Conservation (phyloP, 2,888 invertebrate species). For the Onthophagus sagittarius region DNA sequence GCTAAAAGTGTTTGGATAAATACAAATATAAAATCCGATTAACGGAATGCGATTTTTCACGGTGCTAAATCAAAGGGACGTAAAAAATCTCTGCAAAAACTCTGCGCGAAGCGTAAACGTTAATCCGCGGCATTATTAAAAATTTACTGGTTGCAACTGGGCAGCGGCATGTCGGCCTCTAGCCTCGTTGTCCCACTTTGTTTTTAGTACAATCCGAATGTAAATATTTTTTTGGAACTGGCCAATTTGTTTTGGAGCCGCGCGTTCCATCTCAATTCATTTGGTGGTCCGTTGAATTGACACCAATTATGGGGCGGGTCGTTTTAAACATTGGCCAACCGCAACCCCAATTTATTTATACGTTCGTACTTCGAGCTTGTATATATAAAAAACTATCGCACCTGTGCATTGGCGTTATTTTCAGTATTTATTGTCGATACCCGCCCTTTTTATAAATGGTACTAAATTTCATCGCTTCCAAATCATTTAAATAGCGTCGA, state of each 20-base stretch:
- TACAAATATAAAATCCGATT: background rate
- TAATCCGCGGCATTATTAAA: background rate
- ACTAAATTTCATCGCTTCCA: too few relatives aligned
- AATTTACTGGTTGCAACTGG: background rate
- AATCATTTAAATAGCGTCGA: too few relatives aligned
- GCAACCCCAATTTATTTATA: background rate
- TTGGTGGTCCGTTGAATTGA: background rate
- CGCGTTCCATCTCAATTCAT: background rate
- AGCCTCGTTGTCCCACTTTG: background rate
- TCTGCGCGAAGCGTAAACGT: background rate
- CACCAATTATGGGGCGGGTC: background rate
- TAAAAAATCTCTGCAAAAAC: background rate
- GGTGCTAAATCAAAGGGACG: background rate
- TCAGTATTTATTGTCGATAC: background rate
- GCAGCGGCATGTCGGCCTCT: background rate
- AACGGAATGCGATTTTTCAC: background rate
- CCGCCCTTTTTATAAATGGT: background rate
- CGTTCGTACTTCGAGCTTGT: background rate
- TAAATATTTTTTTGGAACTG: background rate
- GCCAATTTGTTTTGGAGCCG: background rate
- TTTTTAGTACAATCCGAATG: background rate
- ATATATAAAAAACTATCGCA: background rate
- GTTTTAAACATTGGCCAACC: background rate
- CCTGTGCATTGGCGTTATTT: background rate
- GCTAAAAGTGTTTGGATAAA: background rate